Evolutionary conservation across 2,888 invertebrate species (phyloP).

Genomic region (Neoscelio sp.): DNA sequence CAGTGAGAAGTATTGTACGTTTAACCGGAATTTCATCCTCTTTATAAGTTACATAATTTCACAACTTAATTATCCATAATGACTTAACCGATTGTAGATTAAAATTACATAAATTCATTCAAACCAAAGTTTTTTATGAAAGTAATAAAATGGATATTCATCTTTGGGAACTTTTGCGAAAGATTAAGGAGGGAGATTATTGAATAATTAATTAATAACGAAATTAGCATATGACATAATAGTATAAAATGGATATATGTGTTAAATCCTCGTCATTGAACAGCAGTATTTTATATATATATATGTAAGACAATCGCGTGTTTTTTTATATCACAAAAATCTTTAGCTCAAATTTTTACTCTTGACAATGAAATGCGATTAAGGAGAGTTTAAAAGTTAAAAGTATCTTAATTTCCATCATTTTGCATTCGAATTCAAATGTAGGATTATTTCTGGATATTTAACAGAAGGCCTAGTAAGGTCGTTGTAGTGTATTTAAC

Average conservation of each 20-base stretch:
- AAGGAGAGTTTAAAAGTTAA: slow-evolving; percentile 7
- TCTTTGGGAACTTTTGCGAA: slow-evolving; percentile 14
- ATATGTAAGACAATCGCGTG: slow-evolving; percentile 24
- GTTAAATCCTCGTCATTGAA: slow-evolving; percentile 9
- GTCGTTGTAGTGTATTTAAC: no score
- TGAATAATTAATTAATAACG: slow-evolving; percentile 21
- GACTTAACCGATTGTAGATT: slow-evolving; percentile 23
- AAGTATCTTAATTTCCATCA: slow-evolving; percentile 21
- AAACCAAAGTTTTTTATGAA: slow-evolving; percentile 10
- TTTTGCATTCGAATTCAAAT: neutral
- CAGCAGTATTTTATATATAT: slow-evolving; percentile 1
- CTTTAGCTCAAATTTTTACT: slow-evolving; percentile 8
- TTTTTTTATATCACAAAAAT: slow-evolving; percentile 18
- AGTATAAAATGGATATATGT: slow-evolving; percentile 1
- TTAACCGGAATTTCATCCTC: neutral
- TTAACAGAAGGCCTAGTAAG: neutral
- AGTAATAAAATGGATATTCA: slow-evolving; percentile 29
- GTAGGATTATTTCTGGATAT: slow-evolving; percentile 14
- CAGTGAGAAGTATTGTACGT: no score
- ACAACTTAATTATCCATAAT: slow-evolving; percentile 23
- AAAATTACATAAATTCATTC: slow-evolving; percentile 22
- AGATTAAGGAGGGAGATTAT: slow-evolving; percentile 16
- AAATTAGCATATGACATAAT: slow-evolving; percentile 21
- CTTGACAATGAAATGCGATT: slow-evolving; percentile 21
- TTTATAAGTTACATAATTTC: slow-evolving; percentile 11